A percentile compares a stretch with the other conserved stretches of the same genome.
Evolutionary conservation across 2,797 vertebrate species (phyloP).

Genomic region (Rhinatrema bivittatum): DNA sequence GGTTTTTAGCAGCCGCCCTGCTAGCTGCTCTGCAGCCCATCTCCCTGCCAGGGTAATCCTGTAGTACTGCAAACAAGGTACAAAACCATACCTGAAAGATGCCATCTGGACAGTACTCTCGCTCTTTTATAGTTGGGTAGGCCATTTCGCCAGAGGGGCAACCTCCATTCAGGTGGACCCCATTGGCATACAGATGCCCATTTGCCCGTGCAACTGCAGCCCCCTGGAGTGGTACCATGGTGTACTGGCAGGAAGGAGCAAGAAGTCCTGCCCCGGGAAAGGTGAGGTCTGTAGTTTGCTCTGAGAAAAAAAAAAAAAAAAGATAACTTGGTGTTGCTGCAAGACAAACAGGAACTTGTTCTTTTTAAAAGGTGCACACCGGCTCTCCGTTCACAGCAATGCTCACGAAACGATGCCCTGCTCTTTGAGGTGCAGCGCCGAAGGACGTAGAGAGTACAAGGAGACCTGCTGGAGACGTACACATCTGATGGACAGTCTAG

Average conservation of each 20-base stretch:
- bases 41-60: no score
- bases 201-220: slow-evolving; percentile 54
- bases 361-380: no score
- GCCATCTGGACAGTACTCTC: slow-evolving; percentile 57
- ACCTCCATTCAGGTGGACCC: slow-evolving; percentile 30
- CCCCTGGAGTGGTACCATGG: slow-evolving; percentile 88
- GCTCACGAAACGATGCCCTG: no score
- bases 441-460: no score
- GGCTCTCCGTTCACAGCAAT: no score
- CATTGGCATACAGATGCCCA: slow-evolving; percentile 60
- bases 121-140: slow-evolving; percentile 61
- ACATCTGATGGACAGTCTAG: no score
- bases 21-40: no score
- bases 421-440: no score
- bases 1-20: no score
- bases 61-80: neutral
- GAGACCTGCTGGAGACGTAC: no score
- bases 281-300: slow-evolving; percentile 82
- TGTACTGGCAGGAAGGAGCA: slow-evolving; percentile 85
- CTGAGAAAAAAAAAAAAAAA: slow-evolving; percentile 46
- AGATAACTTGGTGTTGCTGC: no score
- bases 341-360: no score
- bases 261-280: slow-evolving; percentile 73
- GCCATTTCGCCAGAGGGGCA: slow-evolving; percentile 46
- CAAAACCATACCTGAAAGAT: slow-evolving; percentile 61